A percentile compares a stretch with the other conserved stretches of the same genome.
Evolutionary conservation across 2,888 invertebrate species (phyloP).

Genomic region (Helobdella robusta): DNA sequence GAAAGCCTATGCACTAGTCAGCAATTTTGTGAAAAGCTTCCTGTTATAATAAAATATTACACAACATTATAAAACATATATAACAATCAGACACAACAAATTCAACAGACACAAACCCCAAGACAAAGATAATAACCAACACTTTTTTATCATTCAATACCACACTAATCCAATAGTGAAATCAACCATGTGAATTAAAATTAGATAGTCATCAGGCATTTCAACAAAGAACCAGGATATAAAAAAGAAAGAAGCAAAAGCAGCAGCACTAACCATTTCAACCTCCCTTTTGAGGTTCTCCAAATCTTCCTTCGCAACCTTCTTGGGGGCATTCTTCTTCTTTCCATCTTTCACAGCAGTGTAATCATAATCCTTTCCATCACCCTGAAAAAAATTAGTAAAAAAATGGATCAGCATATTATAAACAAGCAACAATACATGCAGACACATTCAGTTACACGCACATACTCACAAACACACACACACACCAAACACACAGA

Average conservation of each 20-base stretch:
- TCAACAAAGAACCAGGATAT: conserved; percentile 22
- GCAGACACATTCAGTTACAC: not conserved
- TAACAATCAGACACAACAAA: no score
- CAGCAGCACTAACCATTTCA: conserved; percentile 61
- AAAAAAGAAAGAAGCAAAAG: not conserved
- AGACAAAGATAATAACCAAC: no score
- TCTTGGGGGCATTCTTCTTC: conserved; percentile 53
- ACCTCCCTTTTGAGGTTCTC: conserved; percentile 98
- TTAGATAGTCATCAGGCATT: no score
- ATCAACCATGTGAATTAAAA: no score
- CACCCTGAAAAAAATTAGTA: not conserved
- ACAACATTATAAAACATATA: no score
- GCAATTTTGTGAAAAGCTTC: no score
- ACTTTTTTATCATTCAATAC: no score
- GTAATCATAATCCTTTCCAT: conserved; percentile 22
- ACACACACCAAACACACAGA: not conserved
- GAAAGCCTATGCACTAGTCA: no score
- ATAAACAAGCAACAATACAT: not conserved
- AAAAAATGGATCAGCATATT: not conserved
- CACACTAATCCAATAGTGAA: no score
- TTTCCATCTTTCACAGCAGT: conserved; percentile 11
- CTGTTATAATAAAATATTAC: no score
- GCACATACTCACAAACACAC: not conserved
- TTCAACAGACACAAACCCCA: no score
- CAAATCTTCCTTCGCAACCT: conserved; percentile 59